Evolutionary conservation across 2,888 invertebrate species (phyloP).

Genomic region (Rhogogaster chlorosoma): DNA sequence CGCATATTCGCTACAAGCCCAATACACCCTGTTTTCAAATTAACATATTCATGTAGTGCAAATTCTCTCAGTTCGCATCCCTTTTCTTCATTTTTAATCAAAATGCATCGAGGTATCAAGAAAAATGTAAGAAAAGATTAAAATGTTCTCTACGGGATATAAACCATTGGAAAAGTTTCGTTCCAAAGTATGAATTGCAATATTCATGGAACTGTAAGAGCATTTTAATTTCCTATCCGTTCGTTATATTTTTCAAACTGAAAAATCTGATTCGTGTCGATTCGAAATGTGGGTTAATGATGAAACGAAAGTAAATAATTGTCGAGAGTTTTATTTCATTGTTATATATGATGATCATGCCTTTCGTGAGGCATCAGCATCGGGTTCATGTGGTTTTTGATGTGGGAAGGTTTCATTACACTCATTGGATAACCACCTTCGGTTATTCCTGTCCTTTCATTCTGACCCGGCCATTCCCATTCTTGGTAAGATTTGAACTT

Average conservation of each 20-base stretch:
- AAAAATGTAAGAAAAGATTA: not conserved
- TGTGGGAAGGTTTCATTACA: conserved; percentile 61
- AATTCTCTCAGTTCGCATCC: not conserved
- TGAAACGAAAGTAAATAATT: not conserved
- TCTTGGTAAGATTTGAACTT: conserved; percentile 55
- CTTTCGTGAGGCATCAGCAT: conserved; percentile 59
- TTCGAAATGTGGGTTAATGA: not conserved
- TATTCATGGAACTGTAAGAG: not conserved
- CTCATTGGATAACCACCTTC: conserved; percentile 62
- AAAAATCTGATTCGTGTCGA: not conserved
- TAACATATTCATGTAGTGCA: not conserved
- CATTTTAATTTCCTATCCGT: not conserved
- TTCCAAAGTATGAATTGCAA: no score
- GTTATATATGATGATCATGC: conserved; percentile 52
- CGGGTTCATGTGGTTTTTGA: conserved; percentile 58
- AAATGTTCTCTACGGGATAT: not conserved
- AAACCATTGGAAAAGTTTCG: not conserved
- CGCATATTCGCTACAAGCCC: conserved; percentile 70
- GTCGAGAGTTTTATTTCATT: not conserved
- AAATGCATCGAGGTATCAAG: not conserved
- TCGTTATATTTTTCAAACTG: not conserved
- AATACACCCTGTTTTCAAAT: conserved; percentile 62
- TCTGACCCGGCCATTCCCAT: conserved; percentile 47
- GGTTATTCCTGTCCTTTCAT: not conserved
- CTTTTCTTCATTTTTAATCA: not conserved